phyloP scores from a whole-genome alignment of 2,113 vertebrate species.

The Sterna hirundo region DNA sequence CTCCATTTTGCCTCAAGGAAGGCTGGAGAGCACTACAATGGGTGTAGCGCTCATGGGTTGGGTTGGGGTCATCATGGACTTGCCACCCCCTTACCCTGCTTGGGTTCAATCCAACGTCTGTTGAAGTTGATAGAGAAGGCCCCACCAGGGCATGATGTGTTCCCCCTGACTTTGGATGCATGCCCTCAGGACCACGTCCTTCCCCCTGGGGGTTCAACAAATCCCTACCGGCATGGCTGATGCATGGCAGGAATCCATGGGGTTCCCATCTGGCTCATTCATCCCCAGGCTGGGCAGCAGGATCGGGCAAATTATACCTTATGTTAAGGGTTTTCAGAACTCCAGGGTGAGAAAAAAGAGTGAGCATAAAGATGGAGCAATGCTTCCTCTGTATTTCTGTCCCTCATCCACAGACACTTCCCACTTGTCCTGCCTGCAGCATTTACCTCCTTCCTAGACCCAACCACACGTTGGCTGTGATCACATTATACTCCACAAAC shows the following conservation, averaged over 20 bases:
- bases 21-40: not conserved
- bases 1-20: not conserved
- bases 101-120: not conserved
- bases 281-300: not conserved
- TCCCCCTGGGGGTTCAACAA: not conserved
- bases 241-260: not conserved
- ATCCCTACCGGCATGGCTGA: not conserved
- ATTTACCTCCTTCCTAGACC: not conserved
- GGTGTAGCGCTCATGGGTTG: too few species aligned
- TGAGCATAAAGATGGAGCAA: not conserved
- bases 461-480: not conserved
- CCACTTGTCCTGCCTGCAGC: not conserved
- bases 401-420: not conserved
- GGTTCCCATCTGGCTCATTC: not conserved
- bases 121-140: not conserved
- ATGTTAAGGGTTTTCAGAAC: not conserved
- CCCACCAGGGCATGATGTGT: not conserved
- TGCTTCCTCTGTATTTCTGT: not conserved
- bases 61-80: not conserved
- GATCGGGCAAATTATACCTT: not conserved
- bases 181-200: not conserved
- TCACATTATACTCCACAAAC: not conserved
- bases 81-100: not conserved
- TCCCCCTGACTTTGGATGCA: not conserved
- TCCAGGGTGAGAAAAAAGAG: not conserved